Base-by-base conservation (phyloP, 2,113 vertebrate species). In the Formicarius rufipectus region DNA sequence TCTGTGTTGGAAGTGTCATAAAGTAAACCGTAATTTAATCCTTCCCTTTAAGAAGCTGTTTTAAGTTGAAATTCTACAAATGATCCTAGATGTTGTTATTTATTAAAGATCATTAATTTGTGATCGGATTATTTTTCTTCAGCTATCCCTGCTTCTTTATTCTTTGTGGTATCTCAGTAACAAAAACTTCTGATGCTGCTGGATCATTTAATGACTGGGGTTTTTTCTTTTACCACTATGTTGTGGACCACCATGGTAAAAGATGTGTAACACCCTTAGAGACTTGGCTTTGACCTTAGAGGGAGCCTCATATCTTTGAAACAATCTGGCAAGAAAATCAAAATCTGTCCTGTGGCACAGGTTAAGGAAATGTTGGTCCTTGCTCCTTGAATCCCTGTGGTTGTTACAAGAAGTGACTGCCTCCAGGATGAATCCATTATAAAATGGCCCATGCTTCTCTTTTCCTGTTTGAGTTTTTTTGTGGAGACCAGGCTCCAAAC, bases 401-500 rank as follows among this genome's bases (percentile, higher is more conserved):
- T 4, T 35, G 21, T 33, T 72, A 35, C 31, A 62, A 53, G 77
- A 64, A 47, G 52, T 19, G 64, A 45, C 50, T 55, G 56, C 28
- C 1, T 1, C 60, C 42, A 56, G 63, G 49, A 25, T 30, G 17
- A n/a, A 40, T n/a, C 21, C 18, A 7, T 40, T 62, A 22, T 6
- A 50, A 87, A 89, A 67, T 56, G 35, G 20, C 30, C 35, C 0
- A 3, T 30, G 28, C 19, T 64, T 79, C 45, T 88, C 30, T 49
- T 44, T 33, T 59, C 42, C 31, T 53, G 11, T 11, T 56, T 28
- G 28, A 14, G 14, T 25, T 11, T 21, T 12, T 23, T 40, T 62
- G 10, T 3, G 2, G 31, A 55, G 47, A 20, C 31, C 0, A 0
- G 63, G 31, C 33, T 58, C 83, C 0, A 3, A 47, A 30, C 12